Percentiles rank a stretch among this genome's conserved stretches.
Evolutionary conservation across 2,113 vertebrate genomes (phyloP).

Genomic region (Rhabdornis inornatus): DNA sequence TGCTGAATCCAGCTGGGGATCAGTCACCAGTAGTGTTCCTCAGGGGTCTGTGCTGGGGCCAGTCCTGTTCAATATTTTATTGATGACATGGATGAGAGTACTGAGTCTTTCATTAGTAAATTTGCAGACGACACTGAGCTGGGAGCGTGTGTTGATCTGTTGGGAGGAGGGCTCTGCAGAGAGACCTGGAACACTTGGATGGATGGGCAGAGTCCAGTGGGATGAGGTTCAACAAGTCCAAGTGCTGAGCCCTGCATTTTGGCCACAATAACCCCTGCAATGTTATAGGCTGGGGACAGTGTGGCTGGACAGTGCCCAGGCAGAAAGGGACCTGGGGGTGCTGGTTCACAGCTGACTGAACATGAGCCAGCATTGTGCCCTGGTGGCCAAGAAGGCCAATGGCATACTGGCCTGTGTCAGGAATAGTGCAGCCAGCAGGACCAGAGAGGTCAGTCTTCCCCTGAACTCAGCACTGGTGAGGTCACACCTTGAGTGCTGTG

Average conservation of each 20-base stretch:
- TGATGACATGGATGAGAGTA: neutral
- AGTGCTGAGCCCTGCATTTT: neutral
- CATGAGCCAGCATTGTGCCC: neutral
- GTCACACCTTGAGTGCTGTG: neutral
- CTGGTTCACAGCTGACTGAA: accelerated
- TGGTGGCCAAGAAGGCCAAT: no score
- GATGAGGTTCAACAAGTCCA: neutral
- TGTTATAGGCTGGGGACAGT: accelerated
- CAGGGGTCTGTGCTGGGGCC: neutral
- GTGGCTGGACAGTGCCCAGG: neutral
- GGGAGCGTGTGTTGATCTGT: accelerated
- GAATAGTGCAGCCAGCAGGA: neutral
- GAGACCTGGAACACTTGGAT: no score
- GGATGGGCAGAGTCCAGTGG: neutral
- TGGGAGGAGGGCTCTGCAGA: neutral
- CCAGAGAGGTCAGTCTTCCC: neutral
- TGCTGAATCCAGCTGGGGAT: neutral
- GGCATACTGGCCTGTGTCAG: neutral
- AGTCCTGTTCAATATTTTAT: neutral
- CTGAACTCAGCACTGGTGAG: neutral
- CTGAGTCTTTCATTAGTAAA: neutral
- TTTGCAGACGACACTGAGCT: neutral
- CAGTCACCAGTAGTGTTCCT: no score
- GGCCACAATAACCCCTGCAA: neutral
- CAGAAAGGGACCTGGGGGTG: neutral